Percentiles rank a stretch among this genome's conserved stretches.
Conservation (phyloP, 2,113 vertebrate genomes). For the Lepus europaeus region DNA sequence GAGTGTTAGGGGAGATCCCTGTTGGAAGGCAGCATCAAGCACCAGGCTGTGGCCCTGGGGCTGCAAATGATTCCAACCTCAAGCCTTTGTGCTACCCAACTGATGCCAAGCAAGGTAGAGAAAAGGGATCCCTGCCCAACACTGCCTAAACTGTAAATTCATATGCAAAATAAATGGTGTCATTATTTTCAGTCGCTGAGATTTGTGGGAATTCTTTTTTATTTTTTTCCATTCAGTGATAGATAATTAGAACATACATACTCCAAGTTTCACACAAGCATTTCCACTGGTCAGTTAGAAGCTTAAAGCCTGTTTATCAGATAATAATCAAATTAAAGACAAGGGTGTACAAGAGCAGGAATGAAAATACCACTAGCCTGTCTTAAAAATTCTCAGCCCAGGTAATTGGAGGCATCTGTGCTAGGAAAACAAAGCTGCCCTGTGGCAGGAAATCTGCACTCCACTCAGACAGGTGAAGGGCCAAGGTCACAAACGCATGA, state of each 20-base stretch:
- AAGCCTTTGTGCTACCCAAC: neutral
- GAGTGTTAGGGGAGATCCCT: neutral
- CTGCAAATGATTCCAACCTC: neutral
- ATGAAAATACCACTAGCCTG: neutral
- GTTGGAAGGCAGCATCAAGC: neutral
- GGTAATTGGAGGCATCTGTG: neutral
- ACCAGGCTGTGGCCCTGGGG: accelerated
- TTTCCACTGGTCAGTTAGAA: neutral
- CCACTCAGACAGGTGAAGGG: neutral
- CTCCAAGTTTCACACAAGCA: neutral
- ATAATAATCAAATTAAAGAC: neutral
- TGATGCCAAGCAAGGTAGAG: neutral
- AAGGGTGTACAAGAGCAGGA: neutral
- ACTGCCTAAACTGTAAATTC: neutral
- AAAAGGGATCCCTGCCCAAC: neutral
- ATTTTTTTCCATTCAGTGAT: neutral
- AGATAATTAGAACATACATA: neutral
- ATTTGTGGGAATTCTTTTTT: neutral
- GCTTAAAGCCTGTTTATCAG: neutral
- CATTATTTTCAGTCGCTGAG: neutral
- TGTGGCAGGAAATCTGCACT: neutral
- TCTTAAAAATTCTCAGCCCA: neutral
- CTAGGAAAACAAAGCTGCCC: neutral
- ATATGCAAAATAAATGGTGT: neutral
- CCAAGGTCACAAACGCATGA: neutral